These are phyloP conservation scores for Sigmodon hispidus DNA, from an alignment of 2,113 vertebrate species.

Conservation along the genomic window DNA sequence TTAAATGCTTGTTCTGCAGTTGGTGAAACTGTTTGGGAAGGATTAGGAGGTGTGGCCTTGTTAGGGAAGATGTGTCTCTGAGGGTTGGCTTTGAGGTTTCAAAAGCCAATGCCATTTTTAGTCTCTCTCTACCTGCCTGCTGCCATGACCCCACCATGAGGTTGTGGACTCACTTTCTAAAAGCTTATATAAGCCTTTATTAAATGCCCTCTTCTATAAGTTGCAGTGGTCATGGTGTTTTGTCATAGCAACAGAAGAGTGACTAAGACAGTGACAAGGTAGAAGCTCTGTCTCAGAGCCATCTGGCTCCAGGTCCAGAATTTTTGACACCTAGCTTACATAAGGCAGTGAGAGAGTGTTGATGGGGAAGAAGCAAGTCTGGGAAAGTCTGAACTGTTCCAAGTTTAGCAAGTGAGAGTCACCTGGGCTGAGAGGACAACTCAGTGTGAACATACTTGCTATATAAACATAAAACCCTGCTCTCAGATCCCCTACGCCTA, in stretches of 20 bases:
- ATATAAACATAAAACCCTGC: not conserved
- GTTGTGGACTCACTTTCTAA: not conserved
- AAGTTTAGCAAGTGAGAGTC: not conserved
- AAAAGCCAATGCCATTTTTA: not conserved
- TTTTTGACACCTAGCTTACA: not conserved
- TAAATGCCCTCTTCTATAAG: not conserved
- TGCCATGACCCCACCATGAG: not conserved
- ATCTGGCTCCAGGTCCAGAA: not conserved
- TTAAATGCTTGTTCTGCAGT: not conserved
- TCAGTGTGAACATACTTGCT: not conserved
- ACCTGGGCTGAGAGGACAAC: not conserved
- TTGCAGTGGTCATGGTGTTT: not conserved
- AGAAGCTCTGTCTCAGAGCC: not conserved
- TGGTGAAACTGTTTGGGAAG: not conserved
- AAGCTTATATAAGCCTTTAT: not conserved
- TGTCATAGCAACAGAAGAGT: not conserved
- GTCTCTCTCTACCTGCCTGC: not conserved
- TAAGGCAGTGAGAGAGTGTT: not conserved
- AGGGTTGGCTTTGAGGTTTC: not conserved
- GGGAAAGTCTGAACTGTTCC: not conserved
- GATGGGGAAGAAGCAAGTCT: not conserved
- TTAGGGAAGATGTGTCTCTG: not conserved
- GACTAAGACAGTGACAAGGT: not conserved
- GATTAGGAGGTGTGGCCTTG: not conserved
- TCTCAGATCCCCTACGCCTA: not conserved